phyloP scores from a whole-genome alignment of 2,113 vertebrate species.

The Tonatia bakeri region DNA sequence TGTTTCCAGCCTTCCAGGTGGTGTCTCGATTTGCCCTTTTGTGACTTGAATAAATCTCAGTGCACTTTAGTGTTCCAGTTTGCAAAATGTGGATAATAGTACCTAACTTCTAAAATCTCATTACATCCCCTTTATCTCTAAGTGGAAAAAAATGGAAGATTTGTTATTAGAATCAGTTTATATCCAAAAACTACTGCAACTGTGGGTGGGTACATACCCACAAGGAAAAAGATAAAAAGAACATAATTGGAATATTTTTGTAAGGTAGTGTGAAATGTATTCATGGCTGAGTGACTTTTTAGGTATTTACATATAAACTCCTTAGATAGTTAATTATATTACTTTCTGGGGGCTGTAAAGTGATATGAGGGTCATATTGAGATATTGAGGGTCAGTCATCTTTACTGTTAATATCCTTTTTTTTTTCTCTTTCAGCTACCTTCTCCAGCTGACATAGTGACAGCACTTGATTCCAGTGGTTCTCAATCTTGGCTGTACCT shows the following conservation, averaged over 20 bases:
- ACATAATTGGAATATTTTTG: not conserved
- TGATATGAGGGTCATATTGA: not conserved
- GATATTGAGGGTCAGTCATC: not conserved
- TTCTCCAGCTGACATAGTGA: not conserved
- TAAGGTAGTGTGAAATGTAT: not conserved
- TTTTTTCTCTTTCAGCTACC: not conserved
- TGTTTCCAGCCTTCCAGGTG: not conserved
- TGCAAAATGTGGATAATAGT: conserved; percentile 9
- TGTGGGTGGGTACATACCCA: not conserved
- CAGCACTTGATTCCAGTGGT: not conserved
- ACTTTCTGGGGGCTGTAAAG: not conserved
- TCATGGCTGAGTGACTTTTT: not conserved
- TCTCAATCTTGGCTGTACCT: not conserved
- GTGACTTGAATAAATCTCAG: not conserved
- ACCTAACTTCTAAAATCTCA: not conserved
- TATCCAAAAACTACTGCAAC: not conserved
- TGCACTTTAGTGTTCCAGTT: not conserved
- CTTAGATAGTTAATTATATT: not conserved
- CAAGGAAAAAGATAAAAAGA: conserved; percentile 31
- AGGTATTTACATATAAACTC: not conserved
- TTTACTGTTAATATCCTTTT: not conserved
- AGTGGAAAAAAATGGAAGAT: not conserved
- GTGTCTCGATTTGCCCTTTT: not conserved
- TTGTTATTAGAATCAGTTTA: conserved; percentile 3
- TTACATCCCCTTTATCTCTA: not conserved